phyloP scores from a whole-genome alignment of 2,113 vertebrate genomes.

The Pseudonaja textilis region DNA sequence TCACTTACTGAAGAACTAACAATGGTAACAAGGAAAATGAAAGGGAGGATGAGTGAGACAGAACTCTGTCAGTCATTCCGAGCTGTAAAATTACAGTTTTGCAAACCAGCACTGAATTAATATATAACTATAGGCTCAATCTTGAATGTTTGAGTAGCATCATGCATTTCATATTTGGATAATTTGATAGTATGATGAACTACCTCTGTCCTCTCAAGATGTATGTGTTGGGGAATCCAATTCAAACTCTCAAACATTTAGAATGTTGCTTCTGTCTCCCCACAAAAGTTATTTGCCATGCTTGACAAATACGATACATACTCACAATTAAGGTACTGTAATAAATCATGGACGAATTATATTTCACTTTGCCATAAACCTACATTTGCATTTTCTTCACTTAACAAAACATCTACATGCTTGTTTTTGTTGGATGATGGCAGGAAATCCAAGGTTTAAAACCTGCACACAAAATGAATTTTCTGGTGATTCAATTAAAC shows the following conservation, averaged over 20 bases:
- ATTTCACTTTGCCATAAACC: not conserved
- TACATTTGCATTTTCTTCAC: slow-evolving; percentile 25
- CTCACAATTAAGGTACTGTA: slow-evolving; percentile 8
- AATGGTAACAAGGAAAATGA: not conserved
- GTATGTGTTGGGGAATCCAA: not conserved
- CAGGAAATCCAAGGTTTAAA: slow-evolving; percentile 22
- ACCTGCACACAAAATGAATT: slow-evolving; percentile 1
- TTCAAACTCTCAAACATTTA: slow-evolving; percentile 27
- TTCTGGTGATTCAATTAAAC: not conserved
- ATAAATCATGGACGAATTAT: slow-evolving; percentile 40
- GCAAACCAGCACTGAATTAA: not conserved
- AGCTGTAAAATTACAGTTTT: not conserved
- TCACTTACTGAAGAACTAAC: not conserved
- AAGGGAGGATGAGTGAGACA: not conserved
- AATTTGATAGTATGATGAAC: not conserved
- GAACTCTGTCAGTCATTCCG: not conserved
- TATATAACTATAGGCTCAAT: not conserved
- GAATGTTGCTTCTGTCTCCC: not conserved
- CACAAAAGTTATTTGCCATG: slow-evolving; percentile 36
- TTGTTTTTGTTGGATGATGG: slow-evolving; percentile 1
- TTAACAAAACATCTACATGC: not conserved
- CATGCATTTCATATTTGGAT: not conserved
- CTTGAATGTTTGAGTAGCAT: not conserved
- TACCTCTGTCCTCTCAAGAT: not conserved
- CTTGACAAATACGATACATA: slow-evolving; percentile 23